phyloP scores from a whole-genome alignment of 2,797 vertebrate genomes.

The Protosalanx chinensis region DNA sequence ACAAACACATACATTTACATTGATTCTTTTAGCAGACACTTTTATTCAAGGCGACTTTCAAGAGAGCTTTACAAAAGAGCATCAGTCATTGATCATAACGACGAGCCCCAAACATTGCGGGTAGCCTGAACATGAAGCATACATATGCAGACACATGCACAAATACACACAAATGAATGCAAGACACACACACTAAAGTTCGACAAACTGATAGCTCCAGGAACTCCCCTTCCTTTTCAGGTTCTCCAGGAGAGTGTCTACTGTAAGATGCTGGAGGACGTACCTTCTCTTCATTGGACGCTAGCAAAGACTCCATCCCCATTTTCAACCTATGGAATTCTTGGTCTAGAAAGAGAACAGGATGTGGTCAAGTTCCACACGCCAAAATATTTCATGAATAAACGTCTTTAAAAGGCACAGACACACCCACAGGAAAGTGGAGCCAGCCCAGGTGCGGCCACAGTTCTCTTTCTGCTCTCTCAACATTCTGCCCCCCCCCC shows the following conservation, averaged over 20 bases:
- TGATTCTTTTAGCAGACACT: too few relatives aligned
- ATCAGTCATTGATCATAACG: too few relatives aligned
- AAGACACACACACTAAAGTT: background rate
- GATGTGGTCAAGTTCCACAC: background rate
- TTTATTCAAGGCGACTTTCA: too few relatives aligned
- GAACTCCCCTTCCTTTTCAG: background rate
- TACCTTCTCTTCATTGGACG: slow-evolving; percentile 94
- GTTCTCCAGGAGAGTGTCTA: background rate
- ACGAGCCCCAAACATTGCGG: too few relatives aligned
- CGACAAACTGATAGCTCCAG: background rate
- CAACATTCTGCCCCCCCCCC: background rate
- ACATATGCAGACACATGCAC: background rate
- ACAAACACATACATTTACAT: background rate
- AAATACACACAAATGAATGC: background rate
- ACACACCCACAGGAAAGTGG: slow-evolving; percentile 6
- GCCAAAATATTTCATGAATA: background rate
- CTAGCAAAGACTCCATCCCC: slow-evolving; percentile 89
- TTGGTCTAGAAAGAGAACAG: slow-evolving; percentile 75
- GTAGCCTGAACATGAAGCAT: too few relatives aligned
- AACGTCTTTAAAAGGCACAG: slow-evolving; percentile 4
- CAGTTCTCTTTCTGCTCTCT: background rate
- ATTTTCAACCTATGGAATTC: slow-evolving; percentile 90
- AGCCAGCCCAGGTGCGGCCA: background rate
- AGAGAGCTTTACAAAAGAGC: too few relatives aligned
- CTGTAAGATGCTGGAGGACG: slow-evolving; percentile 27